These are phyloP conservation scores for Molanna angustata DNA, from an alignment of 2,888 invertebrate genomes.

Conservation along the genomic window DNA sequence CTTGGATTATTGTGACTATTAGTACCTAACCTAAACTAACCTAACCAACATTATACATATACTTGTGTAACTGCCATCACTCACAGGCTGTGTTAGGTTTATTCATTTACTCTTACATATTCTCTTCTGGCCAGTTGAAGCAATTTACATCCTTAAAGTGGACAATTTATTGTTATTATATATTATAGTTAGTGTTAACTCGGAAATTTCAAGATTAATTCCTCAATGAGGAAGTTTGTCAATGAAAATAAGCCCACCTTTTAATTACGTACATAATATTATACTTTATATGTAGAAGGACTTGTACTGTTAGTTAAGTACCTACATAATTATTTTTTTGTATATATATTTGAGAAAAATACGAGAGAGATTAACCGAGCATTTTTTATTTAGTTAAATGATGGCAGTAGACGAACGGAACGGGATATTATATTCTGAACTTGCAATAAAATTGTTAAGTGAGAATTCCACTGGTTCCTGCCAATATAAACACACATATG, in stretches of 20 bases:
- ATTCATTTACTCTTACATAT: no score
- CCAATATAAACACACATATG: slow-evolving; percentile 19
- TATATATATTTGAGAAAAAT: slow-evolving; percentile 21
- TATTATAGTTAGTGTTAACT: no score
- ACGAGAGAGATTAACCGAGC: slow-evolving; percentile 18
- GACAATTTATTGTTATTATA: no score
- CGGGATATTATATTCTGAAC: no score
- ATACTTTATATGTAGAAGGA: slow-evolving; percentile 20
- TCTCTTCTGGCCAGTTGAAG: slow-evolving; percentile 25
- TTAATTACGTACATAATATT: slow-evolving; percentile 26
- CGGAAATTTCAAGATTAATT: no score
- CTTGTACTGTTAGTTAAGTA: slow-evolving; percentile 12
- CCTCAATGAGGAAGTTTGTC: no score
- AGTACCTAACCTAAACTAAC: background rate
- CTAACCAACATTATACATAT: background rate
- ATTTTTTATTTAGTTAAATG: slow-evolving; percentile 20
- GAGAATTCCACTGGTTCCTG: slow-evolving; percentile 20
- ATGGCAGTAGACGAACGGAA: slow-evolving; percentile 19
- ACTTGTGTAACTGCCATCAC: background rate
- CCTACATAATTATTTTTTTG: slow-evolving; percentile 23
- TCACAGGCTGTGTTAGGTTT: slow-evolving; percentile 24
- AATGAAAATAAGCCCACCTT: slow-evolving; percentile 31
- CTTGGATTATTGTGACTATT: slow-evolving; percentile 22
- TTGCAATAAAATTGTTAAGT: slow-evolving; percentile 29
- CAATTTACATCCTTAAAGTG: slow-evolving; percentile 14